Conservation (phyloP, 2,888 invertebrate species). For the Tetranychus piercei region DNA sequence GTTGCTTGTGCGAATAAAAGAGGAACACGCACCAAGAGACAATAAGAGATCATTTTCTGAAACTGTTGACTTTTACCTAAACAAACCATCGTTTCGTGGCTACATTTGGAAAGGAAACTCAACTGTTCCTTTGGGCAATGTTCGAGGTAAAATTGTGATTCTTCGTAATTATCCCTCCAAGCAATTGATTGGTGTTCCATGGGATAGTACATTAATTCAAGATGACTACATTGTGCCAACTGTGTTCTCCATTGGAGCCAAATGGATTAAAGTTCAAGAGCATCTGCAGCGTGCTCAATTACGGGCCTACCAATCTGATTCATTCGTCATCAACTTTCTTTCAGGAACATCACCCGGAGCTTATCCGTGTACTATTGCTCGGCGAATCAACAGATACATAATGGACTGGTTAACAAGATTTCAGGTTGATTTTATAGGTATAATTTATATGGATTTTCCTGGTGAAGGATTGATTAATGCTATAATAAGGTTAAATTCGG, state of each 20-base stretch:
- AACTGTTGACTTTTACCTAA: slow-evolving; percentile 9
- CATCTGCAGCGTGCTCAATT: slow-evolving; percentile 4
- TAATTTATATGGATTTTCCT: slow-evolving; percentile 19
- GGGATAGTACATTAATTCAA: slow-evolving; percentile 11
- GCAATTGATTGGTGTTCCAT: slow-evolving; percentile 11
- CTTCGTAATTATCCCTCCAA: slow-evolving; percentile 12
- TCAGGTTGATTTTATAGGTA: slow-evolving; percentile 13
- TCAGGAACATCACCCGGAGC: slow-evolving; percentile 8
- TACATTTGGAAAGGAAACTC: slow-evolving; percentile 13
- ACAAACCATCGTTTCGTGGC: not conserved
- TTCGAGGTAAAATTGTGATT: slow-evolving; percentile 17
- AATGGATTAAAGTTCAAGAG: slow-evolving; percentile 14
- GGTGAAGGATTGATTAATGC: slow-evolving; percentile 14
- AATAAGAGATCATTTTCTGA: slow-evolving; percentile 11
- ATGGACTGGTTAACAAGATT: not conserved
- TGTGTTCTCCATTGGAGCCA: not conserved
- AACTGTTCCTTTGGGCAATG: slow-evolving; percentile 13
- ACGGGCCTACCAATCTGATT: not conserved
- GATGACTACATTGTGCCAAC: slow-evolving; percentile 15
- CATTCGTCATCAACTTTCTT: slow-evolving; percentile 13
- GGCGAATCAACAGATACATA: slow-evolving; percentile 14
- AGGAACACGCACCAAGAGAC: slow-evolving; percentile 1
- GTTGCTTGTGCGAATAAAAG: slow-evolving; percentile 12
- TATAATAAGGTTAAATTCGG: slow-evolving; percentile 15
- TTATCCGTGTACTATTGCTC: not conserved